phyloP scores from a whole-genome alignment of 1,140 invertebrate species.

The Papilio glaucus region DNA sequence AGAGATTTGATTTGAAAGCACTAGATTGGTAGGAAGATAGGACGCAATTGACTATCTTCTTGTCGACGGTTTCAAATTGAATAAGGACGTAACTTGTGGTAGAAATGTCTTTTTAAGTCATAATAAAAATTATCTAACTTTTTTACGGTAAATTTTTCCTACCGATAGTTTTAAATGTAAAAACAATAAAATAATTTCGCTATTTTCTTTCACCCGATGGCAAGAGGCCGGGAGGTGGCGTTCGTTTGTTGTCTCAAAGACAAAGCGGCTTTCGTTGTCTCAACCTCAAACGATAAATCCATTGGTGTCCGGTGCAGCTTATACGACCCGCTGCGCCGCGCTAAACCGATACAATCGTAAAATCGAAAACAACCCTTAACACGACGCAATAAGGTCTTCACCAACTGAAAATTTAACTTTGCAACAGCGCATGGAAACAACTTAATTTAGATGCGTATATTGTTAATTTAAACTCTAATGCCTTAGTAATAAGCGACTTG shows the following conservation, averaged over 20 bases:
- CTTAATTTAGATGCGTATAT: slow-evolving; percentile 21
- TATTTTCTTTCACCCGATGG: slow-evolving; percentile 14
- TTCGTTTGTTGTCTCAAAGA: slow-evolving; percentile 74
- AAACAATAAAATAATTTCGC: slow-evolving; percentile 30
- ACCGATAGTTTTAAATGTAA: neutral
- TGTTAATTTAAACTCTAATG: slow-evolving; percentile 31
- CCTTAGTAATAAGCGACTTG: slow-evolving; percentile 30
- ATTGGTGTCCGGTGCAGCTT: slow-evolving; percentile 75
- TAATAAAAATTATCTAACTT: no score
- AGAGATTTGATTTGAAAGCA: no score
- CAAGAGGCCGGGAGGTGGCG: slow-evolving; percentile 34
- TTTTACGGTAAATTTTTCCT: no score
- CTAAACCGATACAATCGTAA: slow-evolving; percentile 22
- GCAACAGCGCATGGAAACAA: slow-evolving; percentile 3
- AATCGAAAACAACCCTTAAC: slow-evolving; percentile 35
- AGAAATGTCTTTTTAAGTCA: no score
- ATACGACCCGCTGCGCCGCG: slow-evolving; percentile 43
- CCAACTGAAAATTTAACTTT: slow-evolving; percentile 22
- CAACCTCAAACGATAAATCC: slow-evolving; percentile 78
- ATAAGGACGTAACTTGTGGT: no score
- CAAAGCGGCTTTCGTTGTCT: slow-evolving; percentile 76
- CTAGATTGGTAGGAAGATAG: no score
- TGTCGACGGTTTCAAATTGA: no score
- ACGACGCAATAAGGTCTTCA: neutral
- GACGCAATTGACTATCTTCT: no score